These are phyloP conservation scores for Thecocarcelia acutangulata DNA, from an alignment of 2,888 invertebrate genomes.

Conservation along the genomic window DNA sequence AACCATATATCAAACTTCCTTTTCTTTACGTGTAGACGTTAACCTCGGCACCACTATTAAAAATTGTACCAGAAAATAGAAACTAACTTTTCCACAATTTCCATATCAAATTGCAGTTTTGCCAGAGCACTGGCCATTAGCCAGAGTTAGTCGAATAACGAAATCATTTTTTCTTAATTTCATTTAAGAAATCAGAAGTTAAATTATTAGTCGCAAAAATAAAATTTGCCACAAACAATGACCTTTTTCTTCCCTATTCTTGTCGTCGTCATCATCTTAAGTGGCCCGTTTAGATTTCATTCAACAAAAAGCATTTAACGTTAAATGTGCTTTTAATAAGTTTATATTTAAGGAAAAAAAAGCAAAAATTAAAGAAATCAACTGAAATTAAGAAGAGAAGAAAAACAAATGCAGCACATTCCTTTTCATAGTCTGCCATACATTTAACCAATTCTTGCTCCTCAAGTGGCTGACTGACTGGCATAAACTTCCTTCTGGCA, in stretches of 20 bases:
- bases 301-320: slow-evolving; percentile 32
- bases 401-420: slow-evolving; percentile 43
- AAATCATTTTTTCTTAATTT: no score
- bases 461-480: slow-evolving; percentile 61
- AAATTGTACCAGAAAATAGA: no score
- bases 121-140: no score
- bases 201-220: neutral
- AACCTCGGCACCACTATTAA: no score
- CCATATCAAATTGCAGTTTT: no score
- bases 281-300: slow-evolving; percentile 79
- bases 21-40: no score
- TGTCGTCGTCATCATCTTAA: slow-evolving; percentile 68
- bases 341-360: slow-evolving; percentile 37
- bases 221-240: slow-evolving; percentile 33
- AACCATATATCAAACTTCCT: no score
- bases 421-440: slow-evolving; percentile 22
- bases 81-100: no score
- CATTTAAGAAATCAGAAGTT: neutral
- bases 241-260: neutral
- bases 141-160: no score
- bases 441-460: slow-evolving; percentile 51
- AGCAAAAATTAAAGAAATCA: slow-evolving; percentile 31
- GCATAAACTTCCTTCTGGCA: slow-evolving; percentile 54
- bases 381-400: neutral
- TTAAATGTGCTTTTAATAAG: slow-evolving; percentile 56